Evolutionary conservation across 2,113 vertebrate genomes (phyloP).

Genomic region (Nothoprocta pentlandii): DNA sequence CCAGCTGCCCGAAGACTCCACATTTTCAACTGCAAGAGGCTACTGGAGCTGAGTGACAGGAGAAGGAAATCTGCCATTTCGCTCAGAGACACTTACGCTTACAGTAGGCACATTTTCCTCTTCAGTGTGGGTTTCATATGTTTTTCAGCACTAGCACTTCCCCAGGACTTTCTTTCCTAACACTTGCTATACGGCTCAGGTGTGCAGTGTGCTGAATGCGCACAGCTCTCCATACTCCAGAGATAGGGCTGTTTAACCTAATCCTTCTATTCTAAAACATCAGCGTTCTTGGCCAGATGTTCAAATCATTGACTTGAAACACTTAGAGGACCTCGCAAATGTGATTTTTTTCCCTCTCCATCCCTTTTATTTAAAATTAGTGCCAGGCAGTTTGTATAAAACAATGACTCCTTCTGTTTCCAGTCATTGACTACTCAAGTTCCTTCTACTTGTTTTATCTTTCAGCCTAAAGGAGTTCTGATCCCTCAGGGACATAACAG

Average conservation of each 20-base stretch:
- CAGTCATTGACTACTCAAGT: conserved; percentile 68
- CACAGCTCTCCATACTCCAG: neutral
- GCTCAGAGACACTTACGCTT: neutral
- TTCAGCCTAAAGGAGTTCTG: conserved; percentile 50
- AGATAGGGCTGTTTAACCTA: conserved; percentile 43
- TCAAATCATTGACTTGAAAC: conserved; percentile 53
- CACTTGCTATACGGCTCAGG: neutral
- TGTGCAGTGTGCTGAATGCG: conserved; percentile 34
- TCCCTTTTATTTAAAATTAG: conserved; percentile 64
- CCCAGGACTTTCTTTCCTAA: conserved; percentile 50
- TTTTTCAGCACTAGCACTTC: conserved; percentile 21
- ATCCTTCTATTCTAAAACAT: neutral
- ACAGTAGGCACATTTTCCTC: neutral
- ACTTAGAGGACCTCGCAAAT: conserved; percentile 22
- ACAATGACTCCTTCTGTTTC: conserved; percentile 39
- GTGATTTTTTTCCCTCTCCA: neutral
- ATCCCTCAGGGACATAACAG: conserved; percentile 4
- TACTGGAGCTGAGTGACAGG: neutral
- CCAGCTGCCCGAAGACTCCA: neutral
- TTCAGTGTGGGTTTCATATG: neutral
- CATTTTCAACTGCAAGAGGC: neutral
- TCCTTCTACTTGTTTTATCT: conserved; percentile 54
- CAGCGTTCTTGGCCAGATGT: conserved; percentile 39
- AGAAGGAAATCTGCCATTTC: neutral
- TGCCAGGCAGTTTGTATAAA: conserved; percentile 56